Evolutionary conservation across 1,140 invertebrate species (phyloP).

Genomic region (Apis laboriosa): DNA sequence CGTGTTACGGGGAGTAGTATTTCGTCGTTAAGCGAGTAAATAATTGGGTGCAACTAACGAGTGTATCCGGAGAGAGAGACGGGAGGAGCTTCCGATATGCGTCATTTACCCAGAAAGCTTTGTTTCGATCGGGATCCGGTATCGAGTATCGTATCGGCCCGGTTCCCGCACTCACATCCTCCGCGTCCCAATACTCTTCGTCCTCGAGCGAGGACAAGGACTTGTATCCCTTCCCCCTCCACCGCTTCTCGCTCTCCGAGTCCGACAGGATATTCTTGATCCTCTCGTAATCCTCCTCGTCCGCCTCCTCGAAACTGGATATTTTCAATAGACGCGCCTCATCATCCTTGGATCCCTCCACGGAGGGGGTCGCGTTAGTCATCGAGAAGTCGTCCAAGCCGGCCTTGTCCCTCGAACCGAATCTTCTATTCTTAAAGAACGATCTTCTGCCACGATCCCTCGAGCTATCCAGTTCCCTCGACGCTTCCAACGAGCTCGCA

Average conservation of each 20-base stretch:
- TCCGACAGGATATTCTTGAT: conserved; percentile 57
- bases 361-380: conserved; percentile 29
- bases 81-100: conserved; percentile 28
- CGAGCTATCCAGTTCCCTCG: conserved; percentile 16
- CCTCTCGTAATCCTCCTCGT: conserved; percentile 63
- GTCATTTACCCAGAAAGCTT: conserved; percentile 78
- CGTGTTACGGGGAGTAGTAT: neutral
- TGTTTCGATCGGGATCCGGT: conserved; percentile 70
- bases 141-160: conserved; percentile 73
- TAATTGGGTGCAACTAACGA: neutral
- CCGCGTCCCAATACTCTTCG: conserved; percentile 74
- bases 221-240: conserved; percentile 37
- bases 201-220: conserved; percentile 62
- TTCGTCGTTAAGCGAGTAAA: neutral
- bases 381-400: neutral
- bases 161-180: conserved; percentile 67
- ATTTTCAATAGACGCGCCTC: conserved; percentile 58
- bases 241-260: conserved; percentile 18
- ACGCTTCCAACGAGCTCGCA: conserved; percentile 4
- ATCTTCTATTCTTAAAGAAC: conserved; percentile 57
- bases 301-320: conserved; percentile 72
- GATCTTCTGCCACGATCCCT: conserved; percentile 36
- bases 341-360: conserved; percentile 38
- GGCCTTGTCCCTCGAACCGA: conserved; percentile 44
- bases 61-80: conserved; percentile 27